phyloP scores from a whole-genome alignment of 2,113 vertebrate species.

The Callionymus lyra region DNA sequence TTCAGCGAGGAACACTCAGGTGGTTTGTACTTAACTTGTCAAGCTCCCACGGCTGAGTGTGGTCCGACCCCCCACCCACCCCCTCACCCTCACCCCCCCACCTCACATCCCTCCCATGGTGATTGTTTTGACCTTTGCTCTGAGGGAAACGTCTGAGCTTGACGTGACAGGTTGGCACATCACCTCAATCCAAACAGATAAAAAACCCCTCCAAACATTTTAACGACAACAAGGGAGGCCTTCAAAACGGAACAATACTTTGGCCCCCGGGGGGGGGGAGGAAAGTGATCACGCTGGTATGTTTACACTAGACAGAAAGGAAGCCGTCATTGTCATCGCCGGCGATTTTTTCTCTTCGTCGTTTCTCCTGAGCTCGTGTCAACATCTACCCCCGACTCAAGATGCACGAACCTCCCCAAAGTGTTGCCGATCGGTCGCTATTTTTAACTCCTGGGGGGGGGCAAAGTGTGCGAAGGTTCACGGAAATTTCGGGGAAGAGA shows the following conservation, averaged over 20 bases:
- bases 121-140: constrained; percentile 59
- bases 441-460: constrained; percentile 21
- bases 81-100: constrained; percentile 8
- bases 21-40: constrained; percentile 27
- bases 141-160: constrained; percentile 49
- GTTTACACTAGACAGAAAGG: constrained; percentile 73
- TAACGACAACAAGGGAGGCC: constrained; percentile 60
- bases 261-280: constrained; percentile 53
- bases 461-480: constrained; percentile 5
- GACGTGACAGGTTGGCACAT: constrained; percentile 63
- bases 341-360: constrained; percentile 55
- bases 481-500: constrained; percentile 25
- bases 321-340: constrained; percentile 72
- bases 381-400: constrained; percentile 40
- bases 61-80: constrained; percentile 4
- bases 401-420: constrained; percentile 28
- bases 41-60: constrained; percentile 19
- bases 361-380: constrained; percentile 44
- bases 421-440: constrained; percentile 22
- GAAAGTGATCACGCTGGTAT: constrained; percentile 72
- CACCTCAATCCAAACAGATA: constrained; percentile 65
- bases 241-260: constrained; percentile 67
- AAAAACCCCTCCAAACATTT: constrained; percentile 55
- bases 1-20: neutral
- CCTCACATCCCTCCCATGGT: constrained; percentile 26